A percentile compares a stretch with the other conserved stretches of the same genome.
Evolutionary conservation across 2,888 invertebrate genomes (phyloP).

Genomic region (Amphipoea oculea): DNA sequence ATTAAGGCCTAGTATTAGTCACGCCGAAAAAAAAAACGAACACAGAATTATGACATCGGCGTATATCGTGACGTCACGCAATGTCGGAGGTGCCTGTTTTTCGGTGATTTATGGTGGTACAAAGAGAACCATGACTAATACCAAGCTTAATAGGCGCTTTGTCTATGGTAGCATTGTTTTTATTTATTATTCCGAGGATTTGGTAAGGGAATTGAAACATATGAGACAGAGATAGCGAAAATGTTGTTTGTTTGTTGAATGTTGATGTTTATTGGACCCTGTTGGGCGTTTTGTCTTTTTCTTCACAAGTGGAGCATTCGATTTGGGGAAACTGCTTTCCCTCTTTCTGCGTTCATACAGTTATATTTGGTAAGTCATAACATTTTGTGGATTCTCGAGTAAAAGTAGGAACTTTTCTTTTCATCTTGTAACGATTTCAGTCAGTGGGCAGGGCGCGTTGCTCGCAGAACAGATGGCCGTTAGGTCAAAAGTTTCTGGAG

Average conservation of each 20-base stretch:
- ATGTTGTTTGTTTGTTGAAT: slow-evolving; percentile 40
- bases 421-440: background rate
- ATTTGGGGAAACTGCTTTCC: background rate
- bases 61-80: slow-evolving; percentile 78
- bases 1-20: slow-evolving; percentile 84
- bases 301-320: slow-evolving; percentile 37
- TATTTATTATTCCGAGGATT: slow-evolving; percentile 65
- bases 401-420: background rate
- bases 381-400: background rate
- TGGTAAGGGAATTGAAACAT: slow-evolving; percentile 62
- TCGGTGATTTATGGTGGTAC: slow-evolving; percentile 87
- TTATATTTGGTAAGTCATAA: slow-evolving; percentile 7
- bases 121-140: slow-evolving; percentile 85
- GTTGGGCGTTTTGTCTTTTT: slow-evolving; percentile 46
- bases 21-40: slow-evolving; percentile 82
- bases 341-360: background rate
- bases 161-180: slow-evolving; percentile 74
- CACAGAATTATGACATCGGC: slow-evolving; percentile 88
- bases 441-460: background rate
- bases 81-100: slow-evolving; percentile 80
- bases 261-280: slow-evolving; percentile 30
- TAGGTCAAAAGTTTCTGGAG: no score
- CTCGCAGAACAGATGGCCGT: no score
- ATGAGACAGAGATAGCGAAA: slow-evolving; percentile 55
- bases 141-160: slow-evolving; percentile 76